Conservation (phyloP, 2,888 invertebrate genomes). For the Melanostoma mellinum region DNA sequence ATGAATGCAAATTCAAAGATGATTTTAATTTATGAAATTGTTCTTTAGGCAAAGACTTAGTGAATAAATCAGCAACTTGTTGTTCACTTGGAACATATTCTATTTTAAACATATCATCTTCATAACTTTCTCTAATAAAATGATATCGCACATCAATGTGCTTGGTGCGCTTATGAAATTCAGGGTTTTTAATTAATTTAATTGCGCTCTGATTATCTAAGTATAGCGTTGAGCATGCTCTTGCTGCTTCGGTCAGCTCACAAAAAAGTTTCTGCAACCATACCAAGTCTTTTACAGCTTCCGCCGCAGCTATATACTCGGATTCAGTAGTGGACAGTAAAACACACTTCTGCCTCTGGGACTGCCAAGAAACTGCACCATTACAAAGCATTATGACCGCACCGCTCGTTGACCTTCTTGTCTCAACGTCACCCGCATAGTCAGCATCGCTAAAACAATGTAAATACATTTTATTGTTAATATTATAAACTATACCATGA, state of each 20-base stretch:
- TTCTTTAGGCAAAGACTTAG: constrained; percentile 7
- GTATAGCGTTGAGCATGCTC: neutral
- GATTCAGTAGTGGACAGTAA: no score
- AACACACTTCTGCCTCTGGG: no score
- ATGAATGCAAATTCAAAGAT: constrained; percentile 7
- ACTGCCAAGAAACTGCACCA: neutral
- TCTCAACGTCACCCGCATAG: constrained; percentile 7
- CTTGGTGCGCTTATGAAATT: constrained; percentile 31
- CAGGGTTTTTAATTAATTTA: constrained; percentile 23
- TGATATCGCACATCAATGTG: constrained; percentile 46
- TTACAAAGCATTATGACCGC: neutral
- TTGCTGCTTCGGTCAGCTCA: neutral
- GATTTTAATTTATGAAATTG: constrained; percentile 3
- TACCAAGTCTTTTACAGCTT: neutral
- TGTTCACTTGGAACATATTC: constrained; percentile 29
- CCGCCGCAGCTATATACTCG: no score
- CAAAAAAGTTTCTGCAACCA: constrained; percentile 37
- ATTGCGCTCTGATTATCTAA: constrained; percentile 9
- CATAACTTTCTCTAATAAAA: constrained; percentile 35
- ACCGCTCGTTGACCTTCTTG: constrained; percentile 5
- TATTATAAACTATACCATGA: no score
- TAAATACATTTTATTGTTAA: constrained; percentile 29
- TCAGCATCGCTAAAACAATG: constrained; percentile 39
- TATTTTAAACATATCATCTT: constrained; percentile 27
- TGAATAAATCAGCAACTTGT: constrained; percentile 32